phyloP scores from a whole-genome alignment of 2,113 vertebrate species.

The Smithornis capensis region DNA sequence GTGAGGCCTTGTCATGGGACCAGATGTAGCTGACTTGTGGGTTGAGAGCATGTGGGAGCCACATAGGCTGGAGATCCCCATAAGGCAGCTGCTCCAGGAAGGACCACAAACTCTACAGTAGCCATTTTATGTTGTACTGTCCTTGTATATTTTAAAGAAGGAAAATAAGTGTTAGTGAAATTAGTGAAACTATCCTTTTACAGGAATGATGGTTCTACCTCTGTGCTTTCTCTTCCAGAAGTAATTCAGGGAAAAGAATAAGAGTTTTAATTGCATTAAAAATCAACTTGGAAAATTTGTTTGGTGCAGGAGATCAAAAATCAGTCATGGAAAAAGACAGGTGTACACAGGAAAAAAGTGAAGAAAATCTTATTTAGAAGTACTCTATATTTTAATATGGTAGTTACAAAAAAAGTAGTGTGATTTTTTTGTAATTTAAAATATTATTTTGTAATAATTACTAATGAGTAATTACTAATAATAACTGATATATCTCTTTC shows the following conservation, averaged over 20 bases:
- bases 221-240: neutral
- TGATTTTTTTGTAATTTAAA: neutral
- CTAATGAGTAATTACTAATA: neutral
- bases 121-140: neutral
- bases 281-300: neutral
- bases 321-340: neutral
- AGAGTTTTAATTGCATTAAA: neutral
- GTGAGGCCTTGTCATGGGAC: neutral
- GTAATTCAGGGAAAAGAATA: neutral
- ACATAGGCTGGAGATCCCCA: neutral
- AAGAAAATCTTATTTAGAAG: neutral
- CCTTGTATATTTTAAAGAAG: neutral
- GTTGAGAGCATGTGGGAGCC: neutral
- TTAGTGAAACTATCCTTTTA: neutral
- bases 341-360: neutral
- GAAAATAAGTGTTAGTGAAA: neutral
- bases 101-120: neutral
- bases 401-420: neutral
- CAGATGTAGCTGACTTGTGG: rapidly evolving
- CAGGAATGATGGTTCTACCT: neutral
- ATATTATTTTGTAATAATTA: neutral
- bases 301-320: neutral
- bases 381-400: neutral
- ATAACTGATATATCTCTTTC: neutral
- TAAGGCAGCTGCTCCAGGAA: neutral